Conservation (phyloP, 2,888 invertebrate species). For the Ochlodes sylvanus region DNA sequence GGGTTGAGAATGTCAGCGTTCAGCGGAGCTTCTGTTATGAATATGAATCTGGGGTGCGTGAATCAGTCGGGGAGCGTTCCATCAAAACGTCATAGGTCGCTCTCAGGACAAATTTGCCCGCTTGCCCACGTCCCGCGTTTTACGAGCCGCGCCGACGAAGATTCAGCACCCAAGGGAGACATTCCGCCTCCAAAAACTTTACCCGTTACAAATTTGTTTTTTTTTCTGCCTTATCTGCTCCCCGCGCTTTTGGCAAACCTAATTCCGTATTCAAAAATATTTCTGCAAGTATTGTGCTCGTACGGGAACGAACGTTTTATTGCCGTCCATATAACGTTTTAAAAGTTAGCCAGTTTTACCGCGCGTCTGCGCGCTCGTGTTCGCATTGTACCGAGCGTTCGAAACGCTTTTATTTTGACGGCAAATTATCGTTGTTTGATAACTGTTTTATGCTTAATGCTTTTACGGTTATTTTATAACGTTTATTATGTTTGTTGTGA, state of each 20-base stretch:
- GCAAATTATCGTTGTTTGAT: slow-evolving; percentile 78
- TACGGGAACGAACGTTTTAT: slow-evolving; percentile 82
- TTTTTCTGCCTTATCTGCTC: slow-evolving; percentile 83
- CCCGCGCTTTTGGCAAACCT: slow-evolving; percentile 84
- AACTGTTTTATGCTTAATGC: slow-evolving; percentile 61
- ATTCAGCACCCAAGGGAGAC: slow-evolving; percentile 84
- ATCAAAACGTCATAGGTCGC: slow-evolving; percentile 85
- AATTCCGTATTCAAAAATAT: slow-evolving; percentile 86
- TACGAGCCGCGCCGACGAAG: slow-evolving; percentile 83
- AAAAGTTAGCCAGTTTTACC: slow-evolving; percentile 80
- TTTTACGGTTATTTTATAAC: slow-evolving; percentile 58
- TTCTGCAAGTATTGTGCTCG: slow-evolving; percentile 84
- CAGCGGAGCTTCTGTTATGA: slow-evolving; percentile 75
- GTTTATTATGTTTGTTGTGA: slow-evolving; percentile 46
- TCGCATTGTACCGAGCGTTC: slow-evolving; percentile 55
- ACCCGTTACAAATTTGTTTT: slow-evolving; percentile 86
- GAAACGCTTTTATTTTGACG: slow-evolving; percentile 58
- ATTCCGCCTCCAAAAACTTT: slow-evolving; percentile 85
- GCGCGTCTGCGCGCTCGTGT: slow-evolving; percentile 61
- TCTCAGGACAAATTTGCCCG: slow-evolving; percentile 83
- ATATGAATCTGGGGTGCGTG: slow-evolving; percentile 81
- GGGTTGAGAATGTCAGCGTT: slow-evolving; percentile 50
- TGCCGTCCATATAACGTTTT: slow-evolving; percentile 83
- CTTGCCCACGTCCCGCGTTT: slow-evolving; percentile 84
- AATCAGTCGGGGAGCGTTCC: slow-evolving; percentile 81